Conservation (phyloP, 1,140 invertebrate species). For the Diachasmimorpha longicaudata region DNA sequence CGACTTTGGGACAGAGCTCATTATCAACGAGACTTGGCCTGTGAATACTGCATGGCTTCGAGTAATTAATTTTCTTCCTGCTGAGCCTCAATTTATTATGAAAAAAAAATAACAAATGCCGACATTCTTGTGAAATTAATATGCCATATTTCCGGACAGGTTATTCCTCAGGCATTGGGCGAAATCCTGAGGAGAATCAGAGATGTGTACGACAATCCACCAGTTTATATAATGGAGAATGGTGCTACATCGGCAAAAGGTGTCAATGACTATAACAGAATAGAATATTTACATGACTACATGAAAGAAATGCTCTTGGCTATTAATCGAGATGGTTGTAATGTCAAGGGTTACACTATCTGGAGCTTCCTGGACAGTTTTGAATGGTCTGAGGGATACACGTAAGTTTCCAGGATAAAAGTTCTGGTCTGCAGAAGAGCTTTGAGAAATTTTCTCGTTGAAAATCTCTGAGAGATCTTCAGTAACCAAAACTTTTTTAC, state of each 20-base stretch:
- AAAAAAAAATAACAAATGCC: no score
- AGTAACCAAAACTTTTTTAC: no score
- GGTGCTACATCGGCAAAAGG: conserved; percentile 69
- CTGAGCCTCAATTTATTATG: no score
- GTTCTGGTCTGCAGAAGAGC: no score
- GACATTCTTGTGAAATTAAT: background rate
- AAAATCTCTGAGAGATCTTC: no score
- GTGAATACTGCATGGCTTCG: conserved; percentile 52
- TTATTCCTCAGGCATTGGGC: conserved; percentile 72
- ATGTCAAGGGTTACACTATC: background rate
- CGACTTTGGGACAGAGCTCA: conserved; percentile 37
- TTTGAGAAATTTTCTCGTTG: no score
- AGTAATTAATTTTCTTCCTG: conserved; percentile 40
- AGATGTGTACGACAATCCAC: conserved; percentile 70
- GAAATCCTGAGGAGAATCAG: conserved; percentile 73
- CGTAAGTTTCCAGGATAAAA: background rate
- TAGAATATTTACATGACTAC: conserved; percentile 58
- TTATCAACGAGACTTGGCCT: conserved; percentile 45
- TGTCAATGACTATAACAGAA: conserved; percentile 62
- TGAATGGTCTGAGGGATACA: background rate
- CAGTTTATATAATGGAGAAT: conserved; percentile 78
- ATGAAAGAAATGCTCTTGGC: conserved; percentile 7
- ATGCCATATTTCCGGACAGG: conserved; percentile 21
- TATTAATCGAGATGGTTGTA: conserved; percentile 24
- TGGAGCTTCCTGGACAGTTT: background rate